Evolutionary conservation across 1,140 invertebrate genomes (phyloP), one percentile per base, ranked within the genome.

Genomic region (Wasmannia auropunctata): DNA sequence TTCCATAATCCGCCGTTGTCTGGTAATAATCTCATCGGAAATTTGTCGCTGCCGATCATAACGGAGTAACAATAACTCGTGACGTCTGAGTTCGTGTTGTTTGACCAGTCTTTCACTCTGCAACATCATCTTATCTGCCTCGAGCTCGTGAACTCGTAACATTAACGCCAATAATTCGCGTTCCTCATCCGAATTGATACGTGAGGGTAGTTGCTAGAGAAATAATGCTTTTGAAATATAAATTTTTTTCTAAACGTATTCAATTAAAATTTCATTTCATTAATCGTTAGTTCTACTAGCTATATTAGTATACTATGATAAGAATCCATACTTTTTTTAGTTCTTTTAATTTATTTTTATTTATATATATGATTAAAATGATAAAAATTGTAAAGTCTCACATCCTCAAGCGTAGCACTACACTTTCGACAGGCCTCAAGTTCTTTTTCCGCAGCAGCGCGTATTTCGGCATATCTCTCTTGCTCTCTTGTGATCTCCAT

Each of bases 121-220:
- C 85, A 98, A 95, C 89, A 98, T 98, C 93, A 98, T 97, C 94
- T 98, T 99, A 92, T 98, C 98, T 0, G 98, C 98, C 95, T 99
- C 98, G 40, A 99, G 95, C 94, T 99, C 98, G 92, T 99, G 98
- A 7, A 99, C 97, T 87, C 97, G 96, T 91, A 98, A 98, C 91
- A 99, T 96, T 28, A 99, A 94, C 14, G 97, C 96, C 22, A 98
- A 94, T 46, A 99, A 96, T 91, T 99, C 98, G 62, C 97, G 96
- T 94, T 99, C 98, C 80, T 98, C 98, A 58, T 98, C 97, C 69
- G 97, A 98, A 90, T 96, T 98, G 54, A 98, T 97, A 76, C 97
- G 96, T 49, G 97, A 97, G 19, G 98, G 98, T 54, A 98, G 95
- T 95, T 98, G 97, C 98, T 98, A 91, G 77, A 62, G 3, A 31